Conservation (phyloP, 2,797 vertebrate species). For the Chaetodon trifasciatus region DNA sequence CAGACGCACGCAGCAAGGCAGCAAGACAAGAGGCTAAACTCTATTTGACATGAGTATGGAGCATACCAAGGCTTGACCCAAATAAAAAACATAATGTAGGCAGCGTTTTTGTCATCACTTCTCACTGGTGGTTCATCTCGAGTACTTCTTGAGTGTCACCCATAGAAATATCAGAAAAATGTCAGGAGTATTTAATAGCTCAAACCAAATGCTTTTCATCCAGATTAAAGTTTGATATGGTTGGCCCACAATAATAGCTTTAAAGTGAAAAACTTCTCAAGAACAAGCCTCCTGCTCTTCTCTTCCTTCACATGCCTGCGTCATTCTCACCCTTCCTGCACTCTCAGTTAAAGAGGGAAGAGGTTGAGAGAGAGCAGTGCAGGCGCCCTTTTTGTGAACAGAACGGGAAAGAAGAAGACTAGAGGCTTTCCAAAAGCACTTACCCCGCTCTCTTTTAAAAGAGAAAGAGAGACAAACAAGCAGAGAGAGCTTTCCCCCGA, state of each 20-base stretch:
- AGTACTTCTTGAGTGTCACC: constrained; percentile 29
- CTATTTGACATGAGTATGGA: constrained; percentile 62
- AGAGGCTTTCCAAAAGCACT: constrained; percentile 49
- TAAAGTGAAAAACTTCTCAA: constrained; percentile 1
- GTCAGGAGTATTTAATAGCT: neutral
- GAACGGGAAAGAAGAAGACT: constrained; percentile 17
- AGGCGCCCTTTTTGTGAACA: constrained; percentile 28
- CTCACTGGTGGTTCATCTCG: constrained; percentile 65
- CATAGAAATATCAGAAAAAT: constrained; percentile 21
- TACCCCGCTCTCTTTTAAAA: constrained; percentile 41
- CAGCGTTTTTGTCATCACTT: constrained; percentile 56
- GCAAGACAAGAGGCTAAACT: constrained; percentile 66
- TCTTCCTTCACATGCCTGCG: constrained; percentile 1
- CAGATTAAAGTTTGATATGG: neutral
- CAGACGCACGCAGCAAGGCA: constrained; percentile 40
- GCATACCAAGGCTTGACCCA: constrained; percentile 57
- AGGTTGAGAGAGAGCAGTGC: constrained; percentile 14
- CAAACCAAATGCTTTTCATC: neutral
- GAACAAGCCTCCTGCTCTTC: constrained; percentile 15
- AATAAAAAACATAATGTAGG: constrained; percentile 47
- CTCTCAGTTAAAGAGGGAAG: constrained; percentile 7
- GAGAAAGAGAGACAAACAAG: constrained; percentile 61
- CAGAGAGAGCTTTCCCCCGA: constrained; percentile 48
- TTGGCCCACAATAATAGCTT: constrained; percentile 8
- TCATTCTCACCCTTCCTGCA: neutral